These are phyloP conservation scores for Nebria brevicollis DNA, from an alignment of 2,888 invertebrate species.

Conservation along the genomic window DNA sequence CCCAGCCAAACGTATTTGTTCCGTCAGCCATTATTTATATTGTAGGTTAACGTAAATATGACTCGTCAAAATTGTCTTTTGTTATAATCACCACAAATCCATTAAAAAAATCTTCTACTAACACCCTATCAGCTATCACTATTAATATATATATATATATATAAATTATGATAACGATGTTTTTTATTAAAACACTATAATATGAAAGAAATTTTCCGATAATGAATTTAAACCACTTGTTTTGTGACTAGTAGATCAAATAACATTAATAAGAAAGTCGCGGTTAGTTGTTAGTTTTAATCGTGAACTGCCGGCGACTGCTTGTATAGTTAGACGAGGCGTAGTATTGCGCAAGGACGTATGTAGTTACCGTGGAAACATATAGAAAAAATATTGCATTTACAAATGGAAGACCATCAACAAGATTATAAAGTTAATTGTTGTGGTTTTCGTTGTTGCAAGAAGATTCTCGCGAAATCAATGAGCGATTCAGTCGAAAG, in stretches of 20 bases:
- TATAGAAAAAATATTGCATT: slow-evolving; percentile 8
- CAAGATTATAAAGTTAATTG: slow-evolving; percentile 12
- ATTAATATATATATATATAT: background rate
- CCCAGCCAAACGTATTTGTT: background rate
- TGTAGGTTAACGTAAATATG: background rate
- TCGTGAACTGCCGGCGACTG: too few relatives aligned
- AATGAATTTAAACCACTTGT: too few relatives aligned
- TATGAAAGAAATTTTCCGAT: too few relatives aligned
- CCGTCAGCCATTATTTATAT: background rate
- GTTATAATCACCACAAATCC: background rate
- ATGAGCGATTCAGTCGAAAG: background rate
- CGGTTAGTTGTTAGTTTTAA: too few relatives aligned
- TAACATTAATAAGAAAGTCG: too few relatives aligned
- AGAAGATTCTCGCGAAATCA: background rate
- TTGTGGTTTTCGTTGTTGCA: slow-evolving; percentile 23
- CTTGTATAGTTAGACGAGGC: background rate
- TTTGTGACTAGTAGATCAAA: too few relatives aligned
- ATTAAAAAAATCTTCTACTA: background rate
- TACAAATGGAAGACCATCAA: slow-evolving; percentile 38
- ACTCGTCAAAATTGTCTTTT: background rate
- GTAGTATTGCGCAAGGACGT: slow-evolving; percentile 31
- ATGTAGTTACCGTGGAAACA: slow-evolving; percentile 40
- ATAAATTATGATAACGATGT: too few relatives aligned
- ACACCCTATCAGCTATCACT: background rate
- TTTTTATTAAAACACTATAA: too few relatives aligned